Percentiles rank a stretch among this genome's conserved stretches.
Evolutionary conservation across 1,140 invertebrate genomes (phyloP).

Genomic region (Bombus waltoni): DNA sequence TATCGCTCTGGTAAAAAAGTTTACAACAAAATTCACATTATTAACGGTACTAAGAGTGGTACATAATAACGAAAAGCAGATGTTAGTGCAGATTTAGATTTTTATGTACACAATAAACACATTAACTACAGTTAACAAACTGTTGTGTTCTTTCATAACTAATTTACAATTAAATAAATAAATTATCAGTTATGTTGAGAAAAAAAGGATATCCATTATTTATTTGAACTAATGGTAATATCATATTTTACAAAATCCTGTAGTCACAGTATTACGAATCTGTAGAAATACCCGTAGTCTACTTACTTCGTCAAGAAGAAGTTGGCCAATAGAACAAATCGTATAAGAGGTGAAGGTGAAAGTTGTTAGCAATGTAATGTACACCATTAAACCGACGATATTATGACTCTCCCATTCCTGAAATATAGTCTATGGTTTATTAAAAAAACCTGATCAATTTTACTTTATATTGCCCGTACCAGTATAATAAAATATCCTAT

Average conservation of each 20-base stretch:
- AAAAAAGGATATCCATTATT: no score
- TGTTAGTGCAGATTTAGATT: neutral
- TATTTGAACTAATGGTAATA: neutral
- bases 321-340: slow-evolving; percentile 66
- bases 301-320: slow-evolving; percentile 62
- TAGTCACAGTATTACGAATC: neutral
- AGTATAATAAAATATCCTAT: slow-evolving; percentile 44
- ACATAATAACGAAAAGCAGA: no score
- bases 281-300: neutral
- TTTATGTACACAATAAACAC: neutral
- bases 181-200: no score
- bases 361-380: slow-evolving; percentile 42
- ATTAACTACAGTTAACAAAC: no score
- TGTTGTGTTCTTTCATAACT: no score
- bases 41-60: neutral
- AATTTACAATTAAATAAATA: no score
- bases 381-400: slow-evolving; percentile 5
- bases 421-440: slow-evolving; percentile 16
- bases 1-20: slow-evolving; percentile 39
- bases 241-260: neutral
- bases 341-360: slow-evolving; percentile 59
- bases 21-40: neutral
- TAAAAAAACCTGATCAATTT: neutral
- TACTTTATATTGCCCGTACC: slow-evolving; percentile 3
- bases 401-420: slow-evolving; percentile 64